Conservation (phyloP, 1,140 invertebrate genomes). For the Laupala kohalensis region DNA sequence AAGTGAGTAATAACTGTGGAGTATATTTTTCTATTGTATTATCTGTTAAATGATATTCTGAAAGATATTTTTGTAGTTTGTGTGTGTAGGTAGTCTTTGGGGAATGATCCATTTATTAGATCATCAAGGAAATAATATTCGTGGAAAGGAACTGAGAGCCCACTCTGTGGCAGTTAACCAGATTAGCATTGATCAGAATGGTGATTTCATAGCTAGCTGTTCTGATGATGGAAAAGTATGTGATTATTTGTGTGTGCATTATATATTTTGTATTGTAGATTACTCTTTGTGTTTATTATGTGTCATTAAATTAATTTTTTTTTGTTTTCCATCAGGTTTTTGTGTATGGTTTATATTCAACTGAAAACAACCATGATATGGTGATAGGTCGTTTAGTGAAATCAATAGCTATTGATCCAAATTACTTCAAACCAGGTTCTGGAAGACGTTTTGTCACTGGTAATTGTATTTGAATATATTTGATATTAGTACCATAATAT, state of each 20-base stretch:
- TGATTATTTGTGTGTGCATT: conserved; percentile 6
- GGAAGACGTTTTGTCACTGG: conserved; percentile 74
- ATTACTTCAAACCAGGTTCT: conserved; percentile 61
- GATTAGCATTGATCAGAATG: conserved; percentile 83
- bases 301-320: conserved; percentile 2
- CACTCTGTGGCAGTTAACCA: conserved; percentile 86
- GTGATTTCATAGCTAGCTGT: conserved; percentile 86
- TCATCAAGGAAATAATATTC: conserved; percentile 77
- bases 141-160: conserved; percentile 54
- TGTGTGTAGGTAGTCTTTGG: conserved; percentile 83
- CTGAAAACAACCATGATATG: conserved; percentile 67
- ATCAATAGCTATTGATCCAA: conserved; percentile 78
- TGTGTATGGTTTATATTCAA: conserved; percentile 66
- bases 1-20: conserved; percentile 46
- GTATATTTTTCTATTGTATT: not conserved
- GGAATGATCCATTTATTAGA: conserved; percentile 82
- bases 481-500: not conserved
- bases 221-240: conserved; percentile 84
- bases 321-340: conserved; percentile 25
- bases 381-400: conserved; percentile 71
- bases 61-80: conserved; percentile 58
- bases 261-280: not conserved
- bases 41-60: no score
- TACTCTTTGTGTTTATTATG: no score
- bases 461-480: conserved; percentile 22